phyloP scores from a whole-genome alignment of 2,888 invertebrate genomes.

The Eupithecia subumbrata region DNA sequence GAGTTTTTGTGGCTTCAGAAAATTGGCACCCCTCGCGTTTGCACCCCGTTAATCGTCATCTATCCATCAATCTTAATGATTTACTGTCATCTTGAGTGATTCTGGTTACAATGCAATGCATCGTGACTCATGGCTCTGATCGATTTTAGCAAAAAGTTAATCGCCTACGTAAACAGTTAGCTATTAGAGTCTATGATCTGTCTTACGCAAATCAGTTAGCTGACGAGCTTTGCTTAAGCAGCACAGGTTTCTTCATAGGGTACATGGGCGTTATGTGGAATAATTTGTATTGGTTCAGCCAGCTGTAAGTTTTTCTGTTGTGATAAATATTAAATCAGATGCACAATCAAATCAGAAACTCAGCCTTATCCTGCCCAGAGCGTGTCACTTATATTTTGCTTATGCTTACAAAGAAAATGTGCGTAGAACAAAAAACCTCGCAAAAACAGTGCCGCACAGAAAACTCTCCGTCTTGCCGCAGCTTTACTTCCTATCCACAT shows the following conservation, averaged over 20 bases:
- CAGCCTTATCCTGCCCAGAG: not conserved
- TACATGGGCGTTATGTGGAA: not conserved
- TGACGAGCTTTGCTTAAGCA: slow-evolving; percentile 26
- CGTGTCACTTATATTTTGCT: not conserved
- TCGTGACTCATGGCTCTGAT: slow-evolving; percentile 33
- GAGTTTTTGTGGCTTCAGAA: slow-evolving; percentile 5
- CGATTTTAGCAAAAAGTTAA: slow-evolving; percentile 42
- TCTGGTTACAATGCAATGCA: slow-evolving; percentile 25
- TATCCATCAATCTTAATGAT: slow-evolving; percentile 31
- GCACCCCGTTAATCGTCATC: slow-evolving; percentile 21
- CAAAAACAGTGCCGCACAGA: slow-evolving; percentile 49
- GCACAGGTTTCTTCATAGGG: not conserved
- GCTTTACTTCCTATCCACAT: slow-evolving; percentile 58
- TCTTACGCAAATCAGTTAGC: slow-evolving; percentile 42
- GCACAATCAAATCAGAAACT: not conserved
- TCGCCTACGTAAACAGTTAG: slow-evolving; percentile 36
- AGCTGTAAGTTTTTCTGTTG: not conserved
- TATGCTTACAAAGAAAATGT: not conserved
- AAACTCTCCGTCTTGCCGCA: slow-evolving; percentile 53
- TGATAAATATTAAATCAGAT: not conserved
- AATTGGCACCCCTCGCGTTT: slow-evolving; percentile 13
- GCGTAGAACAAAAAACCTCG: slow-evolving; percentile 37
- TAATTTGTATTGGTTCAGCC: not conserved
- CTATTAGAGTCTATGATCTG: slow-evolving; percentile 39
- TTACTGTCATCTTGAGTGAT: slow-evolving; percentile 32